Percentiles rank a stretch among this genome's conserved stretches.
Conservation (phyloP, 2,888 invertebrate species). For the Cephus pygmeus region DNA sequence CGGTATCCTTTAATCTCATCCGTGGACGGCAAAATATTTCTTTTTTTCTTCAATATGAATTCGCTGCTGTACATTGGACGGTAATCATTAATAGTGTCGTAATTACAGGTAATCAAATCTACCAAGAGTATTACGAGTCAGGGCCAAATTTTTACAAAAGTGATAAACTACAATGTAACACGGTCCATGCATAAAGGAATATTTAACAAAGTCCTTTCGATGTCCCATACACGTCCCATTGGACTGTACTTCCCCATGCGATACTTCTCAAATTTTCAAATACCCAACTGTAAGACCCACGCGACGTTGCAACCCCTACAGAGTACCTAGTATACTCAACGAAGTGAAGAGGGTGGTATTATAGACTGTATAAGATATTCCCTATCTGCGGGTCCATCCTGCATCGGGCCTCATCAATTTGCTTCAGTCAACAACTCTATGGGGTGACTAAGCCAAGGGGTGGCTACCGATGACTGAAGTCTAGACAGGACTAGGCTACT, state of each 20-base stretch:
- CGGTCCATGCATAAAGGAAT: neutral
- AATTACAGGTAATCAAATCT: neutral
- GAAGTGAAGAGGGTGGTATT: neutral
- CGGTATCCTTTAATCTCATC: neutral
- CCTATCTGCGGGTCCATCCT: conserved; percentile 8
- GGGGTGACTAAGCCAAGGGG: conserved; percentile 16
- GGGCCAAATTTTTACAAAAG: neutral
- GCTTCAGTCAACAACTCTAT: conserved; percentile 17
- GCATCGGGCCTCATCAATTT: conserved; percentile 22
- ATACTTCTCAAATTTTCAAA: neutral
- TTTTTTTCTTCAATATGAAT: neutral
- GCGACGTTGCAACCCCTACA: neutral
- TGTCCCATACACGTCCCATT: neutral
- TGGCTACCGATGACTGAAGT: neutral
- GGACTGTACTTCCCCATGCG: neutral
- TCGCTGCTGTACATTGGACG: neutral
- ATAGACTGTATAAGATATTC: neutral
- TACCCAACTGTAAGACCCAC: neutral
- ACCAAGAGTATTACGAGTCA: neutral
- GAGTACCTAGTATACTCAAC: neutral
- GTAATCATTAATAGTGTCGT: neutral
- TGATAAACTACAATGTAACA: neutral
- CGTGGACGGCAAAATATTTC: neutral
- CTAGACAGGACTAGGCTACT: neutral
- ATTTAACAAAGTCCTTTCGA: neutral